phyloP scores from a whole-genome alignment of 2,113 vertebrate genomes.

The Mystacornis crossleyi region DNA sequence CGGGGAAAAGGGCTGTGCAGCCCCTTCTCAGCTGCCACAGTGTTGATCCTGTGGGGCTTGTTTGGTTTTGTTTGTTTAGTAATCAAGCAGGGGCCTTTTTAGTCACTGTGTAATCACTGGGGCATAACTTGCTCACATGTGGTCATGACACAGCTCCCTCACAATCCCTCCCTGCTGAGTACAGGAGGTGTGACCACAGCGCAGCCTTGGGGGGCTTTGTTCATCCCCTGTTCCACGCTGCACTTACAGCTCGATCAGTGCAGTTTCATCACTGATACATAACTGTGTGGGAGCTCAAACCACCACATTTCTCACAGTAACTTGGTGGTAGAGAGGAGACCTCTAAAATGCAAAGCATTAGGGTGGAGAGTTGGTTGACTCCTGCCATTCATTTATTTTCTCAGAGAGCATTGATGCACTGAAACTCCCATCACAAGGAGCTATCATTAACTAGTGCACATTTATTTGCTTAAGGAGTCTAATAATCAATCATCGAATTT shows the following conservation, averaged over 20 bases:
- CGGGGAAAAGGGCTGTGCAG: background rate
- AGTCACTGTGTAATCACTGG: background rate
- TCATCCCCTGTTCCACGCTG: background rate
- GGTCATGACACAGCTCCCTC: background rate
- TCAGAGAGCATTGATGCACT: background rate
- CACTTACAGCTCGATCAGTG: fast-evolving
- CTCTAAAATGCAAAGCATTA: background rate
- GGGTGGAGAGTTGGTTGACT: background rate
- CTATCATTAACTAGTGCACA: constrained; percentile 56
- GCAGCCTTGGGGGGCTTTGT: background rate
- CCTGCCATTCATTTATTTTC: constrained; percentile 1
- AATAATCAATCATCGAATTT: constrained; percentile 77
- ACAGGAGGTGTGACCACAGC: background rate
- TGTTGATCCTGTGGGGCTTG: background rate
- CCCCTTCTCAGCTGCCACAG: background rate
- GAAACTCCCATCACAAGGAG: constrained; percentile 44
- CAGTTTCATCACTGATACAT: background rate
- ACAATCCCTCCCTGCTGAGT: constrained; percentile 22
- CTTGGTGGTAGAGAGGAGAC: background rate
- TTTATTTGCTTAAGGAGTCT: constrained; percentile 74
- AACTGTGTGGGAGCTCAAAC: background rate
- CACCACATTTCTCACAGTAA: background rate
- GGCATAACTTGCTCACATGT: background rate
- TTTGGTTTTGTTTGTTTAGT: constrained; percentile 18
- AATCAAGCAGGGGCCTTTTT: background rate